A percentile compares a stretch with the other conserved stretches of the same genome.
These are phyloP conservation scores for Volucella bombylans DNA, from an alignment of 2,888 invertebrate genomes.

Conservation along the genomic window DNA sequence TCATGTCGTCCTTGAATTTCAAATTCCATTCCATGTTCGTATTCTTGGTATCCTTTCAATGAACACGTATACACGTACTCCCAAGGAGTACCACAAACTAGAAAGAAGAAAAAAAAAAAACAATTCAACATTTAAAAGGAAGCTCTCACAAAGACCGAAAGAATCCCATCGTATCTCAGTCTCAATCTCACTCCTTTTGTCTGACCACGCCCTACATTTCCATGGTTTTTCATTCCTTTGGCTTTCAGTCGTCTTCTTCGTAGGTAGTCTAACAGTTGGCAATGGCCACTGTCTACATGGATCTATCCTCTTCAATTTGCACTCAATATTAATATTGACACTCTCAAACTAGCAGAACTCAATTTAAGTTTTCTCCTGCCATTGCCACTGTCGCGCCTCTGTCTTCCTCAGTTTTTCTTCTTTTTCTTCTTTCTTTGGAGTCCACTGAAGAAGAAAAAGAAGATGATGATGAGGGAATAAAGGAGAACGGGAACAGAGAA, in stretches of 20 bases:
- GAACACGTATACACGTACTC: constrained; percentile 9
- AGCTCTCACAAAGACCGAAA: constrained; percentile 15
- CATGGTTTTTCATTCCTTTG: constrained; percentile 20
- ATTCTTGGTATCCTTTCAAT: constrained; percentile 17
- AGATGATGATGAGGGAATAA: not conserved
- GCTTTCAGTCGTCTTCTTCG: constrained; percentile 12
- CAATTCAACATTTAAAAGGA: constrained; percentile 54
- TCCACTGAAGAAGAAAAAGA: constrained; percentile 26
- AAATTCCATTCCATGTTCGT: constrained; percentile 43
- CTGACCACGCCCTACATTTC: constrained; percentile 64
- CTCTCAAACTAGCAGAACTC: constrained; percentile 71
- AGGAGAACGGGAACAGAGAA: too few species aligned
- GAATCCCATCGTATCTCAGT: constrained; percentile 17
- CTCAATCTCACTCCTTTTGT: constrained; percentile 31
- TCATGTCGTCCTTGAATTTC: constrained; percentile 62
- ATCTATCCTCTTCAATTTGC: constrained; percentile 70
- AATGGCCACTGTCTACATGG: constrained; percentile 26
- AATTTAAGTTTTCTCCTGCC: constrained; percentile 60
- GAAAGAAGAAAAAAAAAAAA: constrained; percentile 8
- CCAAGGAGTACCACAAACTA: not conserved
- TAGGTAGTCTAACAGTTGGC: constrained; percentile 6
- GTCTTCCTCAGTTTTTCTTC: constrained; percentile 3
- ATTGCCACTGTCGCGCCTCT: constrained; percentile 3
- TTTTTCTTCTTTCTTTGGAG: constrained; percentile 24
- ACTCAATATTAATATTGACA: constrained; percentile 72